phyloP scores from a whole-genome alignment of 1,140 invertebrate species.

The Potamilus streckersoni region DNA sequence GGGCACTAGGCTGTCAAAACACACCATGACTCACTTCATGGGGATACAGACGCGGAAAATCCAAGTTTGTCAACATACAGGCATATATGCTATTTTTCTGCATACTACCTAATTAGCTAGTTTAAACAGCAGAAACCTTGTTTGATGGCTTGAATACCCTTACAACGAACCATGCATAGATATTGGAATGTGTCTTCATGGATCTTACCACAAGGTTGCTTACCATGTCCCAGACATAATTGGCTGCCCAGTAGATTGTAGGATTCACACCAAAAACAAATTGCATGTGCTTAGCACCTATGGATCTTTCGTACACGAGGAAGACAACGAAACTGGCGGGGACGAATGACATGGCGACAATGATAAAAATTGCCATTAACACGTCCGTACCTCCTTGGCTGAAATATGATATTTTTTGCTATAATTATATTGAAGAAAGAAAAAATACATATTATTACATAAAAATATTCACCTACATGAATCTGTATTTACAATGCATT shows the following conservation, averaged over 20 bases:
- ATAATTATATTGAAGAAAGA: no score
- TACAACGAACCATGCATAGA: no score
- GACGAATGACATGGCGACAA: slow-evolving; percentile 77
- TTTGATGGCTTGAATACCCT: no score
- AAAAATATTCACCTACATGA: no score
- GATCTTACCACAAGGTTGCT: slow-evolving; percentile 19
- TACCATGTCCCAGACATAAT: slow-evolving; percentile 75
- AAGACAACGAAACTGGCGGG: slow-evolving; percentile 82
- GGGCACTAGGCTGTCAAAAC: no score
- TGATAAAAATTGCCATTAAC: slow-evolving; percentile 73
- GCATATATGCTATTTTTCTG: no score
- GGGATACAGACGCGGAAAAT: no score
- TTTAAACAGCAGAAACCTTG: no score
- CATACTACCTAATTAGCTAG: no score
- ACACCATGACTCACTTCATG: no score
- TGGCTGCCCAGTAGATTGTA: slow-evolving; percentile 68
- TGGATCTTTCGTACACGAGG: slow-evolving; percentile 75
- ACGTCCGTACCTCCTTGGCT: slow-evolving; percentile 70
- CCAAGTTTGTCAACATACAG: no score
- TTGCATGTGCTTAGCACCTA: slow-evolving; percentile 78
- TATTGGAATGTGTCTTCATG: background rate
- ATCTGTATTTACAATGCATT: no score
- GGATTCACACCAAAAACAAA: slow-evolving; percentile 80
- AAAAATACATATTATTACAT: background rate
- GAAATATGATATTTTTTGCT: slow-evolving; percentile 14